Evolutionary conservation across 1,140 invertebrate species (phyloP).

Genomic region (Latrodectus geometricus): DNA sequence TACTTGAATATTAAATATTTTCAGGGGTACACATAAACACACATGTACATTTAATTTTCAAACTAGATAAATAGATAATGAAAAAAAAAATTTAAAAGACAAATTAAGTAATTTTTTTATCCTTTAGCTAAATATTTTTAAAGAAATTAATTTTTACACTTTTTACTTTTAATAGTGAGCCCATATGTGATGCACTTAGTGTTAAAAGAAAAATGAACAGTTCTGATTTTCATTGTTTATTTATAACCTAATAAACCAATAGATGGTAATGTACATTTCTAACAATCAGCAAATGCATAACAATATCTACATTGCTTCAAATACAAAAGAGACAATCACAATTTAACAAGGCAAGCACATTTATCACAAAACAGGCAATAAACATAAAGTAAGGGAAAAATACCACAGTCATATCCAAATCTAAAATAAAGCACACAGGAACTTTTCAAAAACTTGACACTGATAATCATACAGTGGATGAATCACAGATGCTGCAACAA

Average conservation of each 20-base stretch:
- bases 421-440: slow-evolving; percentile 58
- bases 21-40: too few relatives aligned
- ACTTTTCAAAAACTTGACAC: slow-evolving; percentile 61
- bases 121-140: too few relatives aligned
- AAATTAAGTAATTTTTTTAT: too few relatives aligned
- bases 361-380: slow-evolving; percentile 57
- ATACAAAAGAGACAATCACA: slow-evolving; percentile 56
- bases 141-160: too few relatives aligned
- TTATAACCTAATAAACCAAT: slow-evolving; percentile 61
- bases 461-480: slow-evolving; percentile 53
- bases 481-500: slow-evolving; percentile 59
- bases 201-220: too few relatives aligned
- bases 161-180: too few relatives aligned
- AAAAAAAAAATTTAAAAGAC: too few relatives aligned
- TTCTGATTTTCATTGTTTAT: slow-evolving; percentile 8
- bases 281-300: slow-evolving; percentile 60
- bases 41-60: too few relatives aligned
- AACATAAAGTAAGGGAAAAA: slow-evolving; percentile 23
- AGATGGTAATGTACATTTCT: slow-evolving; percentile 56
- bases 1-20: too few relatives aligned
- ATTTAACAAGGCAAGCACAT: slow-evolving; percentile 60
- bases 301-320: slow-evolving; percentile 61
- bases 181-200: too few relatives aligned
- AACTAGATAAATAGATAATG: too few relatives aligned
- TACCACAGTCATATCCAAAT: slow-evolving; percentile 50